phyloP scores from a whole-genome alignment of 2,113 vertebrate genomes.

The Pardalotus punctatus region DNA sequence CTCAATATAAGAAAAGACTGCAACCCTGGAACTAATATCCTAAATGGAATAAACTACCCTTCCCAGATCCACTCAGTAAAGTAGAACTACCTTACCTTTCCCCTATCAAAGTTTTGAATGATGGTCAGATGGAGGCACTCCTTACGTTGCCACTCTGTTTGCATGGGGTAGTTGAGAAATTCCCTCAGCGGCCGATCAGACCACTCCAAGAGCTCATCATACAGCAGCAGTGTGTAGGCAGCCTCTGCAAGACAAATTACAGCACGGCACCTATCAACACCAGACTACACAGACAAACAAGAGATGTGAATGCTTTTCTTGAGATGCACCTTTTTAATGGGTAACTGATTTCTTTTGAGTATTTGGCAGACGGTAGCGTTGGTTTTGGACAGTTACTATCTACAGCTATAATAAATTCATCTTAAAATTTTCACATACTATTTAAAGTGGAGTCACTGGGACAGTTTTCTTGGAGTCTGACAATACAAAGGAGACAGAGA shows the following conservation, averaged over 20 bases:
- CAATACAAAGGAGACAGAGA: neutral
- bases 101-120: constrained; percentile 95
- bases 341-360: neutral
- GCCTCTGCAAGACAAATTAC: constrained; percentile 79
- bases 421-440: neutral
- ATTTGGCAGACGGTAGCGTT: neutral
- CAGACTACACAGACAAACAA: neutral
- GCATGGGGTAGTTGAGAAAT: constrained; percentile 97
- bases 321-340: neutral
- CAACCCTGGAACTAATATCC: neutral
- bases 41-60: neutral
- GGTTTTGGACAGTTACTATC: neutral
- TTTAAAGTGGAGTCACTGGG: neutral
- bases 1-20: neutral
- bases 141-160: constrained; percentile 96
- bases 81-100: constrained; percentile 71
- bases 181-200: constrained; percentile 92
- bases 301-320: neutral
- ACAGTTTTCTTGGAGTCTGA: neutral
- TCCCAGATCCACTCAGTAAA: neutral
- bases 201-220: constrained; percentile 95
- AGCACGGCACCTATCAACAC: neutral
- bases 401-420: neutral
- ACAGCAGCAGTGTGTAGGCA: constrained; percentile 92
- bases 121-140: constrained; percentile 94